phyloP scores from a whole-genome alignment of 1,140 invertebrate species.

The Drosophila ambigua region DNA sequence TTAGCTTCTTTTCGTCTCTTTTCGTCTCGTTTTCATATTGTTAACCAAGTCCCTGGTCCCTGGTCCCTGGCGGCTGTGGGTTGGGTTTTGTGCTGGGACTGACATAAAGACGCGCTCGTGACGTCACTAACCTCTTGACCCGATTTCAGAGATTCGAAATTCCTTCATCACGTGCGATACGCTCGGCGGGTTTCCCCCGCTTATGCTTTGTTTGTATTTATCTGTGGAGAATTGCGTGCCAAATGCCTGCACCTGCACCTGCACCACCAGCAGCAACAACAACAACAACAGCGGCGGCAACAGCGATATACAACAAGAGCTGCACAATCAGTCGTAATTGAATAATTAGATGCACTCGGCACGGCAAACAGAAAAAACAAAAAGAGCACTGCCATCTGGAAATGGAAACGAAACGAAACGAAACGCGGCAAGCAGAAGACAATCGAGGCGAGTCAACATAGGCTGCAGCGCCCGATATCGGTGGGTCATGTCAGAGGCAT shows the following conservation, averaged over 20 bases:
- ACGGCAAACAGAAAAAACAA: slow-evolving; percentile 8
- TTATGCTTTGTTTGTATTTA: slow-evolving; percentile 1
- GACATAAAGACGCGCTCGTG: slow-evolving; percentile 13
- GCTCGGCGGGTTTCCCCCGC: slow-evolving; percentile 41
- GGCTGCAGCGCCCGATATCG: too few species aligned
- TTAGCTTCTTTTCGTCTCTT: slow-evolving; percentile 13
- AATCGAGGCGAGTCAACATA: too few species aligned
- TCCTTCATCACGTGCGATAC: slow-evolving; percentile 43
- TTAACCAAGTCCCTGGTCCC: slow-evolving; percentile 14
- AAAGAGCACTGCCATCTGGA: slow-evolving; percentile 1
- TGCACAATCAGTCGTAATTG: slow-evolving; percentile 55
- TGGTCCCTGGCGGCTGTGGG: slow-evolving; percentile 7
- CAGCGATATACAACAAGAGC: slow-evolving; percentile 28
- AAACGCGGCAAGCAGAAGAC: too few species aligned
- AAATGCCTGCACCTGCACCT: slow-evolving; percentile 36
- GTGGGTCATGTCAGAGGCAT: too few species aligned
- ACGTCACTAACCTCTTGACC: slow-evolving; percentile 49
- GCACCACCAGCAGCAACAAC: slow-evolving; percentile 21
- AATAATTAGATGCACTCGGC: slow-evolving; percentile 50
- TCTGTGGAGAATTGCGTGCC: slow-evolving; percentile 24
- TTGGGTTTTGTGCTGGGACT: slow-evolving; percentile 4
- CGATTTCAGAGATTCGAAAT: slow-evolving; percentile 31
- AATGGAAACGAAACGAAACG: too few species aligned
- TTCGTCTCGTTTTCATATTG: slow-evolving; percentile 10
- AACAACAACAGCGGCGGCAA: slow-evolving; percentile 27